These are phyloP conservation scores for Carettochelys insculpta DNA, from an alignment of 2,113 vertebrate species.

Conservation along the genomic window DNA sequence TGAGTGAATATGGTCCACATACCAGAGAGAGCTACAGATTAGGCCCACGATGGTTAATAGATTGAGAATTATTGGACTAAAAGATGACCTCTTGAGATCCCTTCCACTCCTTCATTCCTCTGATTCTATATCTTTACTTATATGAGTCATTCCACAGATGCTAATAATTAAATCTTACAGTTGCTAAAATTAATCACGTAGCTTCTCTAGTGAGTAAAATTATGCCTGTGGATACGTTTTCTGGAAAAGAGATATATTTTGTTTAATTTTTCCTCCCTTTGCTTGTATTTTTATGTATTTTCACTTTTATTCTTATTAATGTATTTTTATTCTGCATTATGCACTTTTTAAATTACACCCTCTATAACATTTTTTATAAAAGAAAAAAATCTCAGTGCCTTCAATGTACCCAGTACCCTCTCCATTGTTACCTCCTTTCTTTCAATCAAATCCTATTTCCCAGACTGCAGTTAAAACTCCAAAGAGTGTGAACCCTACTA, in stretches of 20 bases:
- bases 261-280: not conserved
- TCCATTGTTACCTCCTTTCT: not conserved
- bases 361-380: not conserved
- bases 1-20: too few species aligned
- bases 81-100: not conserved
- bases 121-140: not conserved
- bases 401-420: not conserved
- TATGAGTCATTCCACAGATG: not conserved
- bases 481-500: not conserved
- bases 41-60: too few species aligned
- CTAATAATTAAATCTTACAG: not conserved
- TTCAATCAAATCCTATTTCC: not conserved
- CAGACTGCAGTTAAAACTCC: not conserved
- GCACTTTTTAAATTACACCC: not conserved
- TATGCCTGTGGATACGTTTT: not conserved
- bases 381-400: not conserved
- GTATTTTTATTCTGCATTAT: not conserved
- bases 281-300: not conserved
- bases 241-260: not conserved
- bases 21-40: too few species aligned
- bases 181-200: not conserved
- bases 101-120: not conserved
- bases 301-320: not conserved
- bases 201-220: not conserved
- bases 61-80: not conserved